Evolutionary conservation across 2,113 vertebrate species (phyloP).

Genomic region (Xiphorhynchus elegans): DNA sequence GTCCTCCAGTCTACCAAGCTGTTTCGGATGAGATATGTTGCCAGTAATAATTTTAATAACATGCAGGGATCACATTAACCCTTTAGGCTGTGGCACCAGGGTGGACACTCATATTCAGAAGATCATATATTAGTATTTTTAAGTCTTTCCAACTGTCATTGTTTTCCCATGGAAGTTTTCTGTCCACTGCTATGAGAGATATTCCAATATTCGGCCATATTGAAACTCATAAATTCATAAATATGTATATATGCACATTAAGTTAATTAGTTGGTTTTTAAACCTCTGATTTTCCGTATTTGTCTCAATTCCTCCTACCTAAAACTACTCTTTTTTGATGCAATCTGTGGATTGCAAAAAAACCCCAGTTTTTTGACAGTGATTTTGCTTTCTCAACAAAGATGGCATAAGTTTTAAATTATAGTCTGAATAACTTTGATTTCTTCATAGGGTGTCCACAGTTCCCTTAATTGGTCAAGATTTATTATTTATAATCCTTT

Average conservation of each 20-base stretch:
- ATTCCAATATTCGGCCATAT: neutral
- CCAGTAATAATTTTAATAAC: neutral
- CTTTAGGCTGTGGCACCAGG: neutral
- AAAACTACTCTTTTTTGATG: neutral
- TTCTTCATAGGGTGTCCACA: neutral
- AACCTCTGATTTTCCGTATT: neutral
- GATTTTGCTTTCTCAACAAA: neutral
- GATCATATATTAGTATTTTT: neutral
- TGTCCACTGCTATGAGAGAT: neutral
- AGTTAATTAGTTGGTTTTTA: fast-evolving
- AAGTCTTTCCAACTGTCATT: neutral
- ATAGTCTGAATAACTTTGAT: neutral
- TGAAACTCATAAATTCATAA: neutral
- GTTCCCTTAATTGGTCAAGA: neutral
- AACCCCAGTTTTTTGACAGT: too few relatives aligned
- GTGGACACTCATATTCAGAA: neutral
- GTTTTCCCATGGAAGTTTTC: neutral
- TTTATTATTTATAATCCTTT: neutral
- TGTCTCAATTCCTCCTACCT: neutral
- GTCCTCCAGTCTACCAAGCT: neutral
- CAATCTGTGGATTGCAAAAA: neutral
- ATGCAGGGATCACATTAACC: neutral
- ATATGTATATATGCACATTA: neutral
- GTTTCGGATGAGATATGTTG: neutral
- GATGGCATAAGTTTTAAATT: neutral